phyloP scores from a whole-genome alignment of 2,113 vertebrate genomes.

The Saguinus midas region DNA sequence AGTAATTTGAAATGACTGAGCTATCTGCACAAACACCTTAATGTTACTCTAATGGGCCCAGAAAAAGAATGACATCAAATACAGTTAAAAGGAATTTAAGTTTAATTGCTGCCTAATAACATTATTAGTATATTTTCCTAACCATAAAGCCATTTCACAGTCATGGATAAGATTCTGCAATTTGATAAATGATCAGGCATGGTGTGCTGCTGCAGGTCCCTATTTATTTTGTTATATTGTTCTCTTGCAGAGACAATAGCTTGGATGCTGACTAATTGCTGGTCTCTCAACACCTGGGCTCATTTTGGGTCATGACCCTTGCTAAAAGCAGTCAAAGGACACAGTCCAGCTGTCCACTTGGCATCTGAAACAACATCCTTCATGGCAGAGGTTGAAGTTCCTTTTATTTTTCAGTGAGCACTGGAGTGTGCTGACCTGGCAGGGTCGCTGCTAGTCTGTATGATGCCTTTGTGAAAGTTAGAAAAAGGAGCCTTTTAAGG shows the following conservation, averaged over 20 bases:
- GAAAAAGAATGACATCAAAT: slow-evolving; percentile 78
- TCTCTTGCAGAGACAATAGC: background rate
- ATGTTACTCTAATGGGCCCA: slow-evolving; percentile 81
- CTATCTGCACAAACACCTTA: slow-evolving; percentile 85
- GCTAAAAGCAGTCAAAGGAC: slow-evolving; percentile 6
- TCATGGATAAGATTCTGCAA: slow-evolving; percentile 46
- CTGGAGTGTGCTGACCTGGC: background rate
- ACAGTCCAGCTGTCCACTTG: background rate
- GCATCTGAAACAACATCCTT: background rate
- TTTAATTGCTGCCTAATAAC: slow-evolving; percentile 83
- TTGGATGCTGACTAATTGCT: background rate
- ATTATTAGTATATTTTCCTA: slow-evolving; percentile 79
- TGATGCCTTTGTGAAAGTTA: background rate
- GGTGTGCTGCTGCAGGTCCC: background rate
- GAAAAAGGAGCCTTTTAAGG: background rate
- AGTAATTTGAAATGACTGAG: slow-evolving; percentile 84
- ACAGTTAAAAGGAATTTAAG: slow-evolving; percentile 81
- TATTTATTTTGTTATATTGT: background rate
- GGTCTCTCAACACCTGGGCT: background rate
- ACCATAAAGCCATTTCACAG: slow-evolving; percentile 73
- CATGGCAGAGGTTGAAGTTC: background rate
- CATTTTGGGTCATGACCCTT: background rate
- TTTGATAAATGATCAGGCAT: slow-evolving; percentile 70
- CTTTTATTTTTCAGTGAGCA: background rate
- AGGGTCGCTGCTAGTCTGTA: background rate